Percentiles rank a stretch among this genome's conserved stretches.
phyloP scores from a whole-genome alignment of 2,888 invertebrate species.

The Ennomos erosarius region DNA sequence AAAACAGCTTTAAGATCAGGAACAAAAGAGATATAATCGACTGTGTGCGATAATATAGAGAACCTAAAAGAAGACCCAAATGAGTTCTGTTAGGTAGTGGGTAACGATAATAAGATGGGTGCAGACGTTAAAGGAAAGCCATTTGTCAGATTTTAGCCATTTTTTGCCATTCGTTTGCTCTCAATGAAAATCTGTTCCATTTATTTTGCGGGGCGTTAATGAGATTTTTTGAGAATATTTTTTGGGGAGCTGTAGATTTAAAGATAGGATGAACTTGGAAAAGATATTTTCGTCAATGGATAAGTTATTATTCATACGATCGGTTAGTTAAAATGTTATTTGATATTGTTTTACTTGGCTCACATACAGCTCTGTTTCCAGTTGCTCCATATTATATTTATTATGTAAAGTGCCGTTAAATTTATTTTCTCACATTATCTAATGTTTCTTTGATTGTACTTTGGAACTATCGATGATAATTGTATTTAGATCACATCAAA shows the following conservation, averaged over 20 bases:
- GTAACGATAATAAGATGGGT: conserved; percentile 85
- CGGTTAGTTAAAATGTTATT: neutral
- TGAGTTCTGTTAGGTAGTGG: conserved; percentile 83
- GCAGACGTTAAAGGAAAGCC: conserved; percentile 85
- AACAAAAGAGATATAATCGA: conserved; percentile 48
- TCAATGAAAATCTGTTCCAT: conserved; percentile 84
- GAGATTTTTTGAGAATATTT: conserved; percentile 63
- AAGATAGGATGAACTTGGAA: conserved; percentile 21
- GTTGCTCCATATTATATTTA: no score
- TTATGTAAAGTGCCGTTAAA: no score
- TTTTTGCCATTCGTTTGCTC: conserved; percentile 79
- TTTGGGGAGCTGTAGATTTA: conserved; percentile 38
- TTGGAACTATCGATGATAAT: no score
- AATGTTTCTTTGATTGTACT: no score
- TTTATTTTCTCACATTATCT: no score
- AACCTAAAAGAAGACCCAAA: conserved; percentile 75
- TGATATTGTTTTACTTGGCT: no score
- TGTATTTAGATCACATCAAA: no score
- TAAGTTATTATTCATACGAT: neutral
- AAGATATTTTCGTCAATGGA: conserved; percentile 2
- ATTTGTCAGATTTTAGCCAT: conserved; percentile 84
- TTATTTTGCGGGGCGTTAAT: conserved; percentile 75
- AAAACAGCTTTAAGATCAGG: conserved; percentile 47
- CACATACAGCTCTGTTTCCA: no score
- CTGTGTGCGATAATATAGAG: conserved; percentile 48